These are phyloP conservation scores for Coilia nasus DNA, from an alignment of 2,797 vertebrate genomes.

Conservation along the genomic window DNA sequence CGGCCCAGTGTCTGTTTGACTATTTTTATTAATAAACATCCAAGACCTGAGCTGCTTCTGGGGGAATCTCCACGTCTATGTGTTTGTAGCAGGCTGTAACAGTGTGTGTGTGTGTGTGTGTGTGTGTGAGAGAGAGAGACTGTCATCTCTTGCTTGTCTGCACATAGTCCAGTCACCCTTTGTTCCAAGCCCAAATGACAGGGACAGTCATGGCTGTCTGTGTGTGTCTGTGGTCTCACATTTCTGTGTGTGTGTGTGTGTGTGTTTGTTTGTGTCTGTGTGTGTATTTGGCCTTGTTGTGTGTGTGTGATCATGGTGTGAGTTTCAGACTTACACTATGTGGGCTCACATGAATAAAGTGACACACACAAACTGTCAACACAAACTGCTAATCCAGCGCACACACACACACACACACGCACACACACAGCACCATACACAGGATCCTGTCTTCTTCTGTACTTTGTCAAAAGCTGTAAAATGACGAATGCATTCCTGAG, in stretches of 20 bases:
- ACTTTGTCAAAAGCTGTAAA: constrained; percentile 8
- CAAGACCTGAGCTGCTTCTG: no score
- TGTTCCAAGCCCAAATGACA: background rate
- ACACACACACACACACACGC: background rate
- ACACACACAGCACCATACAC: background rate
- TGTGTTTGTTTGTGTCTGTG: no score
- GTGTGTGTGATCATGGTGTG: background rate
- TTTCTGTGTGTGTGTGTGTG: no score
- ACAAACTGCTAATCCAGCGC: background rate
- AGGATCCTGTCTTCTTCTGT: background rate
- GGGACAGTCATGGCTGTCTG: background rate
- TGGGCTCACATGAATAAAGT: background rate
- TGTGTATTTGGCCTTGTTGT: no score
- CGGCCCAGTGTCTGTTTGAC: no score
- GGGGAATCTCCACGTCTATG: no score
- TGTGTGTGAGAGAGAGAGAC: background rate
- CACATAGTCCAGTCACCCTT: background rate
- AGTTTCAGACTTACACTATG: background rate
- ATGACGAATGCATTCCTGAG: background rate
- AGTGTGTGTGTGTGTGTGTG: no score
- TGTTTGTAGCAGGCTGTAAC: no score
- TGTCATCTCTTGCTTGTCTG: background rate
- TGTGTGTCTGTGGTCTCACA: no score
- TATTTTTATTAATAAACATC: no score
- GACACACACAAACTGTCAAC: background rate